Evolutionary conservation across 2,113 vertebrate genomes (phyloP), one percentile per base, ranked within the genome.

Genomic region (Zapornia atra): DNA sequence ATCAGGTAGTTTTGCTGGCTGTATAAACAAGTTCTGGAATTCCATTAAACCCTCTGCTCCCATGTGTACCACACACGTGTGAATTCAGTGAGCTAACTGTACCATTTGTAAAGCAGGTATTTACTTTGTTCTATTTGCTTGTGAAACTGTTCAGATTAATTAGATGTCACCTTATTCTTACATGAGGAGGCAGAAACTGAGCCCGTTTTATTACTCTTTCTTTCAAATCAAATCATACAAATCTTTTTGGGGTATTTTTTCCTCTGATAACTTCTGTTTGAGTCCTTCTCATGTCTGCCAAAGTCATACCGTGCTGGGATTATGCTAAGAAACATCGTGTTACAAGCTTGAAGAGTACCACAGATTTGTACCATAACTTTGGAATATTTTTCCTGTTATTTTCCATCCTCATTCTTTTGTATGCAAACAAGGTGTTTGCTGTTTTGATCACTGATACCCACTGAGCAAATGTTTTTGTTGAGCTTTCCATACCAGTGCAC

Each of bases 361-460:
- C 34, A 50, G 44, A 33, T 94, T 71, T 78, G 17, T 88, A 8
- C 17, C 86, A 89, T 89, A 66, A 70, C 21, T 96, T 90, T 85
- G 59, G 73, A 83, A 85, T 96, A 57, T 76, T 90, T 84, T 92
- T 78, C 18, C 38, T 64, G 28, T 79, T 91, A 36, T 82, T 94
- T 90, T 87, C 38, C 26, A 44, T 83, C 13, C 20, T 63, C 44
- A 82, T 68, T 83, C n/a, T 82, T 85, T 42, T 46, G 44, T 86
- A 59, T 69, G 75, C 82, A 94, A 91, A 91, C 78, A 92, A 87
- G 50, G 33, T 85, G 36, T 85, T 95, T 82, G 78, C 50, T 88
- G 40, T 77, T 96, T 34, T 57, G 48, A 46, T 88, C 25, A 8
- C 36, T 73, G 84, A 82, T 92, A 76, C 54, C 50, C 65, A 38